Evolutionary conservation across 2,113 vertebrate species (phyloP), one percentile per base, ranked within the genome.

Genomic region (Melanerpes formicivorus): DNA sequence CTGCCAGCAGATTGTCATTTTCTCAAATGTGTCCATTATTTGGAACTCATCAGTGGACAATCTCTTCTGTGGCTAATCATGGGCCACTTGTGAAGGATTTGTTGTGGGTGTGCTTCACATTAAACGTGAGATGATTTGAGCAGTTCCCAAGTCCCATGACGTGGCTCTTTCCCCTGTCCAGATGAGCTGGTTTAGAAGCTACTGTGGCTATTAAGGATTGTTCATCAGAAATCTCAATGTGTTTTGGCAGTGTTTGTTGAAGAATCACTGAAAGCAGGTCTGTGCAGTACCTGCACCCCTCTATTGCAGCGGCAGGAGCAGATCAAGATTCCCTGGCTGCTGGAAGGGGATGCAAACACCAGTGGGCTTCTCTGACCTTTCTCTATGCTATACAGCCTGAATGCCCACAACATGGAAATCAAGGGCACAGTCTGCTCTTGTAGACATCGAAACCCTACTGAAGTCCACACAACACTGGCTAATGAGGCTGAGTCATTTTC

Each of bases 1-100:
- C 71, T 92, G 90, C 74, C 75, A 66, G 84, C 82, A 95, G 65
- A 93, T 67, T 91, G 91, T 52, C 69, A 81, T 90, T 93, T 90
- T 85, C 90, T 85, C 86, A 76, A 74, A 70, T 12, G 58, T 50
- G 48, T 26, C 84, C 75, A 74, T 95, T 93, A 80, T 93, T 83
- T 85, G 92, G 77, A 88, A 50, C 63, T 90, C 10, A 1, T 75
- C 67, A 66, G 70, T 84, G 79, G 94, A 92, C 95, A 85, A 46
- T 64, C 79, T 37, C 34, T 91, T 54, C 18, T 2, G 26, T 77
- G 82, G 42, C 79, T 90, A 62, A 92, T 71, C 82, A 88, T 2
- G n/a, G 84, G 84, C 82, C 71, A 25, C 34, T 83, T 56, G 65
- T 44, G 87, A 58, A 55, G 87, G 76, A 32, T 34, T 46, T 58